A percentile compares a stretch with the other conserved stretches of the same genome.
phyloP scores from a whole-genome alignment of 2,113 vertebrate genomes.

The Ochotona princeps region DNA sequence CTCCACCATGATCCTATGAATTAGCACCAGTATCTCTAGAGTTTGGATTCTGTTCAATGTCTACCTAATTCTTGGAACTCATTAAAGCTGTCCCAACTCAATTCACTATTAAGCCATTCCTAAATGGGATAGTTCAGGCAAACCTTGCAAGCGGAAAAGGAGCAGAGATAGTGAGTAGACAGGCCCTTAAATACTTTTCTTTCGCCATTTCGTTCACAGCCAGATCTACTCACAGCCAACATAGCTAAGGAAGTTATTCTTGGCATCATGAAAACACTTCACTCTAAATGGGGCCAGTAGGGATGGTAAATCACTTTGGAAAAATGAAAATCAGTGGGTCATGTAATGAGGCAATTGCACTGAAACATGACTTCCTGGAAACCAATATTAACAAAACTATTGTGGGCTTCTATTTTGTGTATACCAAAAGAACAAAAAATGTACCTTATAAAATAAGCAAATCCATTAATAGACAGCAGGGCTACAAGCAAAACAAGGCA shows the following conservation, averaged over 20 bases:
- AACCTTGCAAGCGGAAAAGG: neutral
- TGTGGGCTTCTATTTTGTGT: conserved; percentile 56
- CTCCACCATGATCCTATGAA: neutral
- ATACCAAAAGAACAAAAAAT: conserved; percentile 66
- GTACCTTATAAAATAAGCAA: conserved; percentile 76
- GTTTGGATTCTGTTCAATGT: neutral
- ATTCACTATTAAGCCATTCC: conserved; percentile 4
- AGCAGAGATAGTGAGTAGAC: neutral
- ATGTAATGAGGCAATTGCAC: conserved; percentile 72
- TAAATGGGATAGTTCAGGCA: neutral
- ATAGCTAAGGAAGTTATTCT: conserved; percentile 65
- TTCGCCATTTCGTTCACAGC: conserved; percentile 30
- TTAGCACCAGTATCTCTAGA: conserved; percentile 12
- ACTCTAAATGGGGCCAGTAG: conserved; percentile 59
- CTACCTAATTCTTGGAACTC: conserved; percentile 42
- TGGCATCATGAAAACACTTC: conserved; percentile 72
- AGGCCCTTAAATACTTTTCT: conserved; percentile 28
- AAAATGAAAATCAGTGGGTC: conserved; percentile 69
- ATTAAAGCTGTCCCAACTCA: conserved; percentile 5
- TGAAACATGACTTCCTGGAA: conserved; percentile 75
- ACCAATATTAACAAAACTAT: conserved; percentile 70
- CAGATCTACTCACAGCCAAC: conserved; percentile 36
- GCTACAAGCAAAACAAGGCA: conserved; percentile 69
- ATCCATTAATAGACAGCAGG: conserved; percentile 73
- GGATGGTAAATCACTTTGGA: conserved; percentile 61